Evolutionary conservation across 2,797 vertebrate genomes (phyloP), one percentile per base, ranked within the genome.

Genomic region (Danionella dracula): DNA sequence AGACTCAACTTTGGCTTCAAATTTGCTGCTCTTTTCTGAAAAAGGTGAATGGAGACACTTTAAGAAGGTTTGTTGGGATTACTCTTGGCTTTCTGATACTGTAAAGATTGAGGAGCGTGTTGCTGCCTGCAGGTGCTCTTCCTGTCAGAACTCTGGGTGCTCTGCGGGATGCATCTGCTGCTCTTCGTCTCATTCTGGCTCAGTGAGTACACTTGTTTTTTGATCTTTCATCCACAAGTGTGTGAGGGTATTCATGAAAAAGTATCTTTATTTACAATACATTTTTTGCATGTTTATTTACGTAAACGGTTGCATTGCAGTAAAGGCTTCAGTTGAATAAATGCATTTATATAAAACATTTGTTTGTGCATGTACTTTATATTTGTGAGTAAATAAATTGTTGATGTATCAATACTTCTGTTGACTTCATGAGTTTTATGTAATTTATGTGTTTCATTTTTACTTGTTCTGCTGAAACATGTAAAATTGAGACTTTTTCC

Each of bases 161-260:
- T 66, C 20, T 37, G 44, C 70, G 29, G 51, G 72, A 76, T 72
- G 74, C 21, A 63, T 58, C 61, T 35, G 40, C 57, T 72, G 51
- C 45, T 72, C 32, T 63, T 67, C 17, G 27, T 72, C 55, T 67
- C 53, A 41, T 32, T 76, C 74, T 66, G 57, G 40, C 57, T 76
- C 74, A 70, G 74, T 76, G 17, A 76, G 74, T 72, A 67, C 57
- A 65, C 27, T 1, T 27, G 23, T 27, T 27, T 27, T 6, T 27
- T 3, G 3, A 27, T 27, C 3, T 27, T 27, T 27, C 23, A 27
- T n/a, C n/a, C n/a, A n/a, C n/a, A n/a, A n/a, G n/a, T n/a, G n/a
- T n/a, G n/a, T n/a, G n/a, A n/a, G n/a, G n/a, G 23, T 27, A 3
- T 27, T 27, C 23, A 27, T 27, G 6, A 27, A 27, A 27, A 27